phyloP scores from a whole-genome alignment of 2,888 invertebrate species.

The Halictus ligatus region DNA sequence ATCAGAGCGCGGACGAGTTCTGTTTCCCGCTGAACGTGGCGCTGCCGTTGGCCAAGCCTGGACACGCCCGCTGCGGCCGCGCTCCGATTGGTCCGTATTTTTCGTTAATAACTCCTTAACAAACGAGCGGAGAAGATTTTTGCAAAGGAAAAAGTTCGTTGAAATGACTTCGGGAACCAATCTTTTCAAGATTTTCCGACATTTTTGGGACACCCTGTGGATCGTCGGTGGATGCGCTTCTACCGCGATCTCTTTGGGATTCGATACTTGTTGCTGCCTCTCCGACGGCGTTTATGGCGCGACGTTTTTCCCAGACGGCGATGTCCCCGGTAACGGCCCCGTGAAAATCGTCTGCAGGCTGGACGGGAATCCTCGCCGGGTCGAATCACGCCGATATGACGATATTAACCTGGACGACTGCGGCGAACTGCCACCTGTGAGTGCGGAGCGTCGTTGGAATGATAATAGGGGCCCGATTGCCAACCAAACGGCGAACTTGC shows the following conservation, averaged over 20 bases:
- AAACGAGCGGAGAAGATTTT: too few relatives aligned
- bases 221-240: background rate
- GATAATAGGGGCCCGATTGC: slow-evolving; percentile 24
- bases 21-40: too few relatives aligned
- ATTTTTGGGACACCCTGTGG: background rate
- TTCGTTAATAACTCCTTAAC: too few relatives aligned
- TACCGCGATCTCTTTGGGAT: slow-evolving; percentile 24
- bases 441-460: slow-evolving; percentile 15
- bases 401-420: slow-evolving; percentile 35
- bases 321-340: background rate
- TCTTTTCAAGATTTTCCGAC: too few relatives aligned
- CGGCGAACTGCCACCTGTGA: slow-evolving; percentile 17
- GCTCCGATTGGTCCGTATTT: too few relatives aligned
- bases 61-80: too few relatives aligned
- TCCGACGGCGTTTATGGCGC: slow-evolving; percentile 35
- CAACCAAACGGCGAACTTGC: slow-evolving; percentile 24
- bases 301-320: background rate
- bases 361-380: slow-evolving; percentile 2
- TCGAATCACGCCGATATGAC: slow-evolving; percentile 19
- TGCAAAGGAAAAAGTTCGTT: too few relatives aligned
- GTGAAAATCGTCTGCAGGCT: slow-evolving; percentile 12
- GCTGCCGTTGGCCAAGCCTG: too few relatives aligned
- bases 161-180: too few relatives aligned
- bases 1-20: too few relatives aligned
- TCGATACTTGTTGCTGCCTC: slow-evolving; percentile 53